A percentile compares a stretch with the other conserved stretches of the same genome.
Evolutionary conservation across 2,888 invertebrate species (phyloP).

Genomic region (Agriopis aurantiaria): DNA sequence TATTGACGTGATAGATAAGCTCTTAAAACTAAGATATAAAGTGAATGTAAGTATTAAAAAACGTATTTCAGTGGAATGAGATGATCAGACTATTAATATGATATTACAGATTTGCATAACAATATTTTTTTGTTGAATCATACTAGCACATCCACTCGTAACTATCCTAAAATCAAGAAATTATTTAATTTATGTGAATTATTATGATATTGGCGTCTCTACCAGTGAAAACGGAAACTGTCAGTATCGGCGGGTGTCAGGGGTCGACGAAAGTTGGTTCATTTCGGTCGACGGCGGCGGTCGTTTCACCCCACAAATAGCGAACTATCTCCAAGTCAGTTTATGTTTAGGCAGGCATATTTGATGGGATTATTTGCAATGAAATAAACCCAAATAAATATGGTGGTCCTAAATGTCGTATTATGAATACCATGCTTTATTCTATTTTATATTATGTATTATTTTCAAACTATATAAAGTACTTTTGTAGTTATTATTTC

Average conservation of each 20-base stretch:
- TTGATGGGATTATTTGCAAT: conserved; percentile 15
- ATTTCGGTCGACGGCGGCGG: conserved; percentile 20
- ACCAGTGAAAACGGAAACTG: background rate
- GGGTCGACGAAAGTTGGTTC: conserved; percentile 31
- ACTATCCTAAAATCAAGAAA: conserved; percentile 43
- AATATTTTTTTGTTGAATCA: too few relatives aligned
- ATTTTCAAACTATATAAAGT: too few relatives aligned
- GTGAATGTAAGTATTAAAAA: too few relatives aligned
- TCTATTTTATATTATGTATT: too few relatives aligned
- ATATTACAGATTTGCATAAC: too few relatives aligned
- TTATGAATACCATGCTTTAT: background rate
- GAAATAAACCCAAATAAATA: conserved; percentile 13
- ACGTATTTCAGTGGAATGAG: too few relatives aligned
- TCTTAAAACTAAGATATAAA: background rate
- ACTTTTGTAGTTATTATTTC: too few relatives aligned
- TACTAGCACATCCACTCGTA: background rate
- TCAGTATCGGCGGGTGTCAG: conserved; percentile 29
- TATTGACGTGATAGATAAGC: too few relatives aligned
- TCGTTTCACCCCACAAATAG: conserved; percentile 19
- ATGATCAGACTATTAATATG: too few relatives aligned
- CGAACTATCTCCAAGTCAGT: conserved; percentile 13
- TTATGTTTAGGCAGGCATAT: conserved; percentile 20
- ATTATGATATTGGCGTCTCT: background rate
- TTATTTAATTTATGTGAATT: background rate
- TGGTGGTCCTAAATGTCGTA: background rate